Evolutionary conservation across 2,797 vertebrate species (phyloP).

Genomic region (Poecile montanus): DNA sequence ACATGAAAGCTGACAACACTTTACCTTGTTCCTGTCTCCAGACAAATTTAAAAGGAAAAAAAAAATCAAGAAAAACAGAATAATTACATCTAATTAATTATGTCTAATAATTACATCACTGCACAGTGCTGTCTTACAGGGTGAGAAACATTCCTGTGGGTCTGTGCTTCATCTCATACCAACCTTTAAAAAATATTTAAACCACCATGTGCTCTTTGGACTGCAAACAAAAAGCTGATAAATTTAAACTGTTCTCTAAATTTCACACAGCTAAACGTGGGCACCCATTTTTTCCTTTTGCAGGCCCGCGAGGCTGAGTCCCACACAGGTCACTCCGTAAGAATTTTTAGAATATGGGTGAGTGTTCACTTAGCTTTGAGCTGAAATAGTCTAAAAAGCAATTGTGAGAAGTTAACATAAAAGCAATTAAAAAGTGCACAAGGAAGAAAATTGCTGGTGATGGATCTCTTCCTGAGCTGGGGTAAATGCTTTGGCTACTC

Average conservation of each 20-base stretch:
- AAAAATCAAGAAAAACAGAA: neutral
- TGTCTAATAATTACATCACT: neutral
- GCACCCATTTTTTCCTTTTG: neutral
- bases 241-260: neutral
- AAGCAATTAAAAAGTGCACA: accelerated
- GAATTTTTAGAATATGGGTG: neutral
- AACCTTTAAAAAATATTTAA: neutral
- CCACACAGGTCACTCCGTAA: neutral
- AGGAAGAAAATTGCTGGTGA: neutral
- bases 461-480: neutral
- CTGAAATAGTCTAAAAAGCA: neutral
- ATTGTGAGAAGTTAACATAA: neutral
- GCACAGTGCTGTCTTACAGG: neutral
- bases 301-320: neutral
- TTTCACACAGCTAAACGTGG: neutral
- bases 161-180: neutral
- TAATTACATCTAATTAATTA: neutral
- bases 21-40: neutral
- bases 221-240: neutral
- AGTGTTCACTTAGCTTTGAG: neutral
- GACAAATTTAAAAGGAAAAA: neutral
- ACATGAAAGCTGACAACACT: neutral
- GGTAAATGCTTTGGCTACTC: neutral
- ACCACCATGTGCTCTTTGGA: neutral
- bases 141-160: neutral